Evolutionary conservation across 2,797 vertebrate genomes (phyloP).

Genomic region (Helarctos malayanus): DNA sequence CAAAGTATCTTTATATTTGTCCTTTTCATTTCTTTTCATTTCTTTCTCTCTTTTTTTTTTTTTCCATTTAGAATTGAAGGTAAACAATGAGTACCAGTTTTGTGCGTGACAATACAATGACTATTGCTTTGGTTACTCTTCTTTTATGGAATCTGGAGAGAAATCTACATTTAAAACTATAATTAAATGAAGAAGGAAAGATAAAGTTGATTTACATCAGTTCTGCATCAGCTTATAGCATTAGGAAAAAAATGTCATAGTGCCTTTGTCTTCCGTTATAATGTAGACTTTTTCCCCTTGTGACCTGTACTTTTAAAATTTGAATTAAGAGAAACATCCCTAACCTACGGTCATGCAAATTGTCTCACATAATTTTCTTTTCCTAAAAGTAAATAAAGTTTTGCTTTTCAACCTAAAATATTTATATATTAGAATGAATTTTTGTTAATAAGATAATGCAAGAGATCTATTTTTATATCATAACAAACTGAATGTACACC

Average conservation of each 20-base stretch:
- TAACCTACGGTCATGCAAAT: background rate
- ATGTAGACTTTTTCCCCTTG: background rate
- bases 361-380: background rate
- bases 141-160: background rate
- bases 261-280: background rate
- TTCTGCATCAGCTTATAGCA: background rate
- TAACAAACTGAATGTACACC: background rate
- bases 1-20: background rate
- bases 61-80: background rate
- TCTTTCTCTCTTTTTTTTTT: background rate
- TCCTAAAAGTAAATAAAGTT: background rate
- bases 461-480: background rate
- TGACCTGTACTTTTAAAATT: background rate
- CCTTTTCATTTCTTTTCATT: background rate
- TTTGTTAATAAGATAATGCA: background rate
- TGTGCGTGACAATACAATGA: background rate
- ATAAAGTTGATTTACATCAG: background rate
- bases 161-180: background rate
- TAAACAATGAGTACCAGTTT: background rate
- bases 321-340: background rate
- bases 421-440: background rate
- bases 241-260: background rate
- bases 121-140: background rate
- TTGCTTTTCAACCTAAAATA: background rate
- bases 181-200: background rate